These are phyloP conservation scores for Varecia variegata DNA, from an alignment of 2,797 vertebrate species.

Conservation along the genomic window DNA sequence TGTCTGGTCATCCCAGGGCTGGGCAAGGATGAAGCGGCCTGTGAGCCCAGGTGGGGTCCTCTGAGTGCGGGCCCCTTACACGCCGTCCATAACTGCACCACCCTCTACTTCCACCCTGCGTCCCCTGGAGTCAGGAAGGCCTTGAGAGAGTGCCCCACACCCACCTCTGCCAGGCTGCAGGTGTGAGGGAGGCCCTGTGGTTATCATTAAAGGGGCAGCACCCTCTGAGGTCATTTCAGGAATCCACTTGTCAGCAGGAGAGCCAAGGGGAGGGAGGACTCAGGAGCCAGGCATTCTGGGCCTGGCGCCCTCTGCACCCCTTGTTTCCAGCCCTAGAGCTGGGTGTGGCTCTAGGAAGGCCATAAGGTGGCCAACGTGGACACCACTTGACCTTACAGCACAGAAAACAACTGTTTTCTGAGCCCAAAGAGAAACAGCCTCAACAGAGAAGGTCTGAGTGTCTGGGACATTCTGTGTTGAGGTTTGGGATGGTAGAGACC, in stretches of 20 bases:
- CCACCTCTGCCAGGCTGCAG: neutral
- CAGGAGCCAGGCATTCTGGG: neutral
- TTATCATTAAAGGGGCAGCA: neutral
- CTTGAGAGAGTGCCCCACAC: fast-evolving
- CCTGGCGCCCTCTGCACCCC: neutral
- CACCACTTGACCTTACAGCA: neutral
- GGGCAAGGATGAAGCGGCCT: neutral
- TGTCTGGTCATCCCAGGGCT: neutral
- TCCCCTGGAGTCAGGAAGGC: neutral
- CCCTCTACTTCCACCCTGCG: fast-evolving
- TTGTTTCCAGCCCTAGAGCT: neutral
- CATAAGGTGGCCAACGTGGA: neutral
- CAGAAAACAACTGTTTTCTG: neutral
- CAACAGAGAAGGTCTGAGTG: neutral
- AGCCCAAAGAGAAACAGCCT: neutral
- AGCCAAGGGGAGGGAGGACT: neutral
- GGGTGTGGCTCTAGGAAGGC: neutral
- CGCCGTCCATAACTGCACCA: fast-evolving
- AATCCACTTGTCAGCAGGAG: neutral
- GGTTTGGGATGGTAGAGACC: neutral
- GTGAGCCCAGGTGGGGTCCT: too few species aligned
- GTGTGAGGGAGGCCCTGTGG: neutral
- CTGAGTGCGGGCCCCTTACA: fast-evolving
- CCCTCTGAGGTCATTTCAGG: neutral
- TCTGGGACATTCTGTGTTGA: neutral